Evolutionary conservation across 2,113 vertebrate species (phyloP).

Genomic region (Gallinago media): DNA sequence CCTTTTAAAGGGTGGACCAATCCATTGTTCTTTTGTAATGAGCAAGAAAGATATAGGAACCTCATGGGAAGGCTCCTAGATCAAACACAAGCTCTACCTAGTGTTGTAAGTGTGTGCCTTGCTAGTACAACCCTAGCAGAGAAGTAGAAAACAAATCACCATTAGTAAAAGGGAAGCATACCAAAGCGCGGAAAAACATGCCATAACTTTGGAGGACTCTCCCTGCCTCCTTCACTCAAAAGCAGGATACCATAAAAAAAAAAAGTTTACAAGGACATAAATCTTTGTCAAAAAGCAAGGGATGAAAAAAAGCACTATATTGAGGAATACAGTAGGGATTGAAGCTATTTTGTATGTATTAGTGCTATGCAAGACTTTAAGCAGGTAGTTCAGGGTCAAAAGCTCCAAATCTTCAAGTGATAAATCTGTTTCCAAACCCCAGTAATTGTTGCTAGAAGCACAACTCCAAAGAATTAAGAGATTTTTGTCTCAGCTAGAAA

Average conservation of each 20-base stretch:
- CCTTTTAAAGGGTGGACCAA: background rate
- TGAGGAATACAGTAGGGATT: background rate
- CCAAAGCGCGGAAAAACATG: background rate
- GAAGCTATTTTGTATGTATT: background rate
- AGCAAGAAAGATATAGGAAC: background rate
- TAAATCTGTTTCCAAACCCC: background rate
- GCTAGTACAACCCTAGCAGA: background rate
- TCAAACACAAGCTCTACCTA: background rate
- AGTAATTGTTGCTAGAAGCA: background rate
- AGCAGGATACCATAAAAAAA: background rate
- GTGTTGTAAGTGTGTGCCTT: background rate
- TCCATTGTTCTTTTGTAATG: background rate
- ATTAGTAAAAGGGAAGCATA: background rate
- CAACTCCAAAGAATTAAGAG: background rate
- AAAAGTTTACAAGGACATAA: background rate
- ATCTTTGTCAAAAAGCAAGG: background rate
- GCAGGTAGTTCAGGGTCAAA: background rate
- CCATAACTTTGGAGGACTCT: background rate
- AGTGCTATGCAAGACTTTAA: background rate
- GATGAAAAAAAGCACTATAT: background rate
- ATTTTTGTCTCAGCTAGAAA: background rate
- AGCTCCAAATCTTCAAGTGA: background rate
- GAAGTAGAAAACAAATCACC: background rate
- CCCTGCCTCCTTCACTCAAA: background rate
- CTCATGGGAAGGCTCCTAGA: background rate